Base-by-base conservation (phyloP, 2,888 invertebrate species). In the Megamerina dolium region DNA sequence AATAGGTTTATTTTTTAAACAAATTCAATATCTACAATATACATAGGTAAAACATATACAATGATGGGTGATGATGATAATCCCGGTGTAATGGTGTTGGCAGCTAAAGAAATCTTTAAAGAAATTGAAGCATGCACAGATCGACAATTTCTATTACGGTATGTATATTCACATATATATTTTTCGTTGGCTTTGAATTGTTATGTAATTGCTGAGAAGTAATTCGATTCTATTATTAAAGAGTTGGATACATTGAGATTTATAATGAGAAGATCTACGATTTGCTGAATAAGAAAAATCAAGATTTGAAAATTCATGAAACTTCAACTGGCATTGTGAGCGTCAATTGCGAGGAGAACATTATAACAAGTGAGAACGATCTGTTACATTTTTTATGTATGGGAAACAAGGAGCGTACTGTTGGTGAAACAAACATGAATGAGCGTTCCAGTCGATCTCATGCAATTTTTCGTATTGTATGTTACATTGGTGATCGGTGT, bases 361-460 rank as follows among this genome's bases (percentile, higher is more conserved):
- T 87, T 17, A 78, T 81, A 1, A 76, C 77, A 16, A 75, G 77
- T 13, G 76, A 80, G 8, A 76, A 79, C 18, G 79, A 85, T 58
- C 75, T 84, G 4, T 63, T 83, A 8, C 66, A 74, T 2, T 65
- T 75, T 35, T 77, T 85, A 73, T 73, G 72, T 38, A 62, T 74
- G 70, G 87, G 86, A 6, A 80, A 81, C 58, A 79, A 77, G 46
- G 80, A 79, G 46, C 75, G 90, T 46, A 82, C 82, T 53, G 81
- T 82, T 21, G 90, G 85, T 3, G 81, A 82, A 56, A 93, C 93
- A 1, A 81, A 84, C 49, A 88, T 90, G 85, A 94, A 93, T 68
- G 89, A 89, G 55, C 77, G 81, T 45, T 91, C 91, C 58, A 91
- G 91, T 58, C 75, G 93, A 52, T 91, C 91, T 9, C 93, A 94